Percentiles rank a stretch among this genome's conserved stretches.
These are phyloP conservation scores for Salvelinus sp. DNA, from an alignment of 2,113 vertebrate genomes.

Conservation along the genomic window DNA sequence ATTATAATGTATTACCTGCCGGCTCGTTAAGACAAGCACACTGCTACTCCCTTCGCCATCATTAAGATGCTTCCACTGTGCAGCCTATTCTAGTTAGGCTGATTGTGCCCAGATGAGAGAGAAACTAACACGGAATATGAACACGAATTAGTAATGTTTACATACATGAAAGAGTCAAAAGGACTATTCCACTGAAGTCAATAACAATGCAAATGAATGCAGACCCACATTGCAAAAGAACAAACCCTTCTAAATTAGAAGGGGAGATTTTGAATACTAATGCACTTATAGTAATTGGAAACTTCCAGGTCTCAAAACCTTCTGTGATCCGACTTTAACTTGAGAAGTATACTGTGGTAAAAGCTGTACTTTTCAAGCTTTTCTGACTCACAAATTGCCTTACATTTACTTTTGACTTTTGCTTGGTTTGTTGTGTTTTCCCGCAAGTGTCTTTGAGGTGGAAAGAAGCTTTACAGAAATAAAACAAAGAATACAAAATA, in stretches of 20 bases:
- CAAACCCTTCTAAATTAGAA: too few relatives aligned
- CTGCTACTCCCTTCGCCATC: neutral
- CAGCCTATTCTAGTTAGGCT: neutral
- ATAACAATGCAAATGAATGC: neutral
- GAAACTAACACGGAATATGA: neutral
- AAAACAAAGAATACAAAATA: too few relatives aligned
- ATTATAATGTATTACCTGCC: slow-evolving; percentile 10
- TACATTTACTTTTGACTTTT: too few relatives aligned
- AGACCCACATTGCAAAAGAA: too few relatives aligned
- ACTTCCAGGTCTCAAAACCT: neutral
- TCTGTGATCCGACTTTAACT: neutral
- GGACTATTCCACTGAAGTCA: neutral
- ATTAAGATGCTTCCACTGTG: neutral
- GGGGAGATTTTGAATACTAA: neutral
- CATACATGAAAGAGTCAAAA: too few relatives aligned
- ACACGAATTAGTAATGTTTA: neutral
- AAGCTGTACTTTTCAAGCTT: too few relatives aligned
- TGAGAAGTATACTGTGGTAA: neutral
- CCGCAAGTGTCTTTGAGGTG: too few relatives aligned
- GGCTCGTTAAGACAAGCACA: slow-evolving; percentile 3
- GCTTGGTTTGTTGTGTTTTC: too few relatives aligned
- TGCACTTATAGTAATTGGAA: too few relatives aligned
- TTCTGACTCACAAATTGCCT: too few relatives aligned
- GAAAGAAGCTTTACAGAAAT: too few relatives aligned
- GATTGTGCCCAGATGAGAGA: neutral